Percentiles rank a stretch among this genome's conserved stretches.
phyloP scores from a whole-genome alignment of 2,888 invertebrate genomes.

The Phengaris alcon region DNA sequence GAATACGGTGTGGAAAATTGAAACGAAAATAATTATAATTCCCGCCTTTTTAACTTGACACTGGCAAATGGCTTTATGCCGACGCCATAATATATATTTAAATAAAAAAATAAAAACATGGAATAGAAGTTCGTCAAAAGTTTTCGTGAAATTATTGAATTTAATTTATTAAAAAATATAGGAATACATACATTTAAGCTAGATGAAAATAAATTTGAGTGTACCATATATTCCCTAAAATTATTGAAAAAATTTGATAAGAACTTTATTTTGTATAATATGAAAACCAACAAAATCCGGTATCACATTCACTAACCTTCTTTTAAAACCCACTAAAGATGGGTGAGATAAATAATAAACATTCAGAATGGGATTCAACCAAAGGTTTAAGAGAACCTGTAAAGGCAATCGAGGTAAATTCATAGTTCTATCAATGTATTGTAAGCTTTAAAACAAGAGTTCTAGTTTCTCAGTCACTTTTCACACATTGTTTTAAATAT shows the following conservation, averaged over 20 bases:
- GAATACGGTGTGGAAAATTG: too few relatives aligned
- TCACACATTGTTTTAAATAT: neutral
- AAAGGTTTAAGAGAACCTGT: slow-evolving; percentile 67
- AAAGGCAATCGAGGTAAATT: slow-evolving; percentile 69
- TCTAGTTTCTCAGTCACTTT: neutral
- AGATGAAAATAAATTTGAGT: neutral
- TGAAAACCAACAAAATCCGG: neutral
- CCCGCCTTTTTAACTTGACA: too few relatives aligned
- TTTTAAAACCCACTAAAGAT: slow-evolving; percentile 41
- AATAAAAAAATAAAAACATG: neutral
- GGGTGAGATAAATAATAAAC: slow-evolving; percentile 65
- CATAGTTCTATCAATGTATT: neutral
- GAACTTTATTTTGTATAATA: neutral
- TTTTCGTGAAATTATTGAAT: neutral
- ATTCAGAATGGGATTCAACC: slow-evolving; percentile 62
- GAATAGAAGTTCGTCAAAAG: neutral
- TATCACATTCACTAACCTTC: neutral
- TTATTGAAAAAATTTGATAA: neutral
- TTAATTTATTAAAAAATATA: neutral
- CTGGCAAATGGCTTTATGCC: too few relatives aligned
- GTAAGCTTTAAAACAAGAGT: neutral
- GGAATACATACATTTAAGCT: neutral
- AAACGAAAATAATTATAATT: too few relatives aligned
- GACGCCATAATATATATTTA: neutral
- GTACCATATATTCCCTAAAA: neutral